phyloP scores from a whole-genome alignment of 2,797 vertebrate species.

The Crenichthys baileyi region DNA sequence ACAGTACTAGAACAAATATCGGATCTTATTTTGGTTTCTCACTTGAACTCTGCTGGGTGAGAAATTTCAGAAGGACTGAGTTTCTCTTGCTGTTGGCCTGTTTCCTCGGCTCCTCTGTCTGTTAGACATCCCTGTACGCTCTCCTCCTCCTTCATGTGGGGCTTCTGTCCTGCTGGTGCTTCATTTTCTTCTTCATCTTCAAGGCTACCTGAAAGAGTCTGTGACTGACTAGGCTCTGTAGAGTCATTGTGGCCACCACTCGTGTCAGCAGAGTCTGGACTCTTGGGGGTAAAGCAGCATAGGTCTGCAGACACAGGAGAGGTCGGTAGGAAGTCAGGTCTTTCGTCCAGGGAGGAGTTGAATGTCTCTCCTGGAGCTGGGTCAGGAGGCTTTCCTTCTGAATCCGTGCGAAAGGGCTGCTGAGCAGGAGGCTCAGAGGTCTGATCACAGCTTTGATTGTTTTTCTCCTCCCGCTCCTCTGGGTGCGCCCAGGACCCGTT shows the following conservation, averaged over 20 bases:
- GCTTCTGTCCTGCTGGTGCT: slow-evolving; percentile 57
- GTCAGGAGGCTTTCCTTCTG: slow-evolving; percentile 85
- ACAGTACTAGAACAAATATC: background rate
- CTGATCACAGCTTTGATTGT: background rate
- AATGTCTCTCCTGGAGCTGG: slow-evolving; percentile 64
- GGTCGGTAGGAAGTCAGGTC: slow-evolving; percentile 78
- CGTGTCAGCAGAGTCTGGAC: slow-evolving; percentile 89
- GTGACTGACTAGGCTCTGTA: slow-evolving; percentile 91
- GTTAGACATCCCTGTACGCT: slow-evolving; percentile 2
- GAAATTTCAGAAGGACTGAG: slow-evolving; percentile 80
- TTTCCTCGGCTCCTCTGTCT: slow-evolving; percentile 10
- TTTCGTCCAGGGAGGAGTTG: slow-evolving; percentile 37
- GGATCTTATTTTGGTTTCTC: slow-evolving; percentile 35
- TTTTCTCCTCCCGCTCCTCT: slow-evolving; percentile 39
- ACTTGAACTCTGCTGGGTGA: slow-evolving; percentile 96
- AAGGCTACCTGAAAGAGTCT: slow-evolving; percentile 90
- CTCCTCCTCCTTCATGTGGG: slow-evolving; percentile 43
- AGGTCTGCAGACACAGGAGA: slow-evolving; percentile 86
- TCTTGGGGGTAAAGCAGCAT: slow-evolving; percentile 92
- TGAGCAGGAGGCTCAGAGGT: slow-evolving; percentile 72
- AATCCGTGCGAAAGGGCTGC: slow-evolving; percentile 93
- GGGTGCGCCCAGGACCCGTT: slow-evolving; percentile 80
- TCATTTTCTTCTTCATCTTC: slow-evolving; percentile 83
- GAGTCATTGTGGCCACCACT: slow-evolving; percentile 94
- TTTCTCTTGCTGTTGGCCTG: slow-evolving; percentile 76